Base-by-base conservation (phyloP, 92 coral and sea anemone species). In the Virgularia gustaviana region DNA sequence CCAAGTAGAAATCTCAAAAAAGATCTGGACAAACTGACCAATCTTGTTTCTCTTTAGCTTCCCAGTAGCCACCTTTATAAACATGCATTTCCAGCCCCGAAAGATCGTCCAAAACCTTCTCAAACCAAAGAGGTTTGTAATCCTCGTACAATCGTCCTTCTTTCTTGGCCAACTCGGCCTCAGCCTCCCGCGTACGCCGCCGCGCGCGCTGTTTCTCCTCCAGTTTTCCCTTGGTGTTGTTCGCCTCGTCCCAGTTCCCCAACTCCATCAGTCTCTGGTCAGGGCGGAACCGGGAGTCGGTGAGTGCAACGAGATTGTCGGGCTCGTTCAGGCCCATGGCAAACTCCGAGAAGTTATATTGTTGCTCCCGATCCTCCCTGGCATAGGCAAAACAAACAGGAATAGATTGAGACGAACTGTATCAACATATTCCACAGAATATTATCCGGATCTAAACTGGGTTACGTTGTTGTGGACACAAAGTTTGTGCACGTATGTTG, bases 21-120 rank as follows among this genome's bases (percentile, higher is more conserved):
- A 92, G 89, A 86, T 94, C 99, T 18, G 99, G 99, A 32, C 85
- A 82, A 53, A 78, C 42, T 47, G 85, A 72, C 96, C 96, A 94
- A 58, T 94, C 99, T 6, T 75, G 72, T 58, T 86, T 89, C 72
- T 89, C 99, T 55, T 94, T 94, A 12, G 96, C 96, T 49, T 94
- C 99, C 99, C 99, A 94, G 49, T 94, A 94, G 15, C 99, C 99
- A 1, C 99, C 99, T 75, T 87, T 94, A 79, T 94, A 94, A 6
- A 94, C 99, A 73, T 89, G 96, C 64, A 94, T 72, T 28, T 85
- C 76, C 18, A 85, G 73, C 20, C 71, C 76, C 0, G 90, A 84
- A 41, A 85, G 65, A 61, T 94, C 99, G 43, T 89, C 99, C 29
- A 82, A 79, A 12, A 94, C 87, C 36, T 83, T 83, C 72, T 94